Conservation (phyloP, 2,888 invertebrate species). For the Syrista parreyssii region DNA sequence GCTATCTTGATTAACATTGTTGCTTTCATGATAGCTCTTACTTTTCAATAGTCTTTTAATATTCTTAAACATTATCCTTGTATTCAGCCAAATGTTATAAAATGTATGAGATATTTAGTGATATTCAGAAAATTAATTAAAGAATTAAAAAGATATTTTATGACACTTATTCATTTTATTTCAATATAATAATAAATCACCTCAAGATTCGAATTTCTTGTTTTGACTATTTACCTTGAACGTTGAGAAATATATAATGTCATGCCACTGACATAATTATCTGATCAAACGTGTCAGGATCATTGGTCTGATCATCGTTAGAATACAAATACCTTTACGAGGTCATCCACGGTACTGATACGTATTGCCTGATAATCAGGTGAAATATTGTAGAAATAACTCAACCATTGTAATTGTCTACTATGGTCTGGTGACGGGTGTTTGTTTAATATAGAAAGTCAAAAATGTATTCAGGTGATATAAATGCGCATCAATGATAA, state of each 20-base stretch:
- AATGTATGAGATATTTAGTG: not conserved
- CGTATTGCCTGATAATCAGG: not conserved
- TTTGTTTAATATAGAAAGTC: not conserved
- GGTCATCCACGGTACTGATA: not conserved
- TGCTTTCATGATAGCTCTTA: not conserved
- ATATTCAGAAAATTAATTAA: not conserved
- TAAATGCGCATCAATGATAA: not conserved
- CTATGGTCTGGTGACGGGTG: not conserved
- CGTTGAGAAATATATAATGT: not conserved
- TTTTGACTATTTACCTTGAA: not conserved
- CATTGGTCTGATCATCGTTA: not conserved
- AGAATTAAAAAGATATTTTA: not conserved
- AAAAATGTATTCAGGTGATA: not conserved
- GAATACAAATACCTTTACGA: not conserved
- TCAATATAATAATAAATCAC: not conserved
- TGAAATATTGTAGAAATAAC: not conserved
- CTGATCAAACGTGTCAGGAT: not conserved
- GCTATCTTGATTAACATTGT: not conserved
- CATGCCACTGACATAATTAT: not conserved
- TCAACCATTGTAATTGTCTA: not conserved
- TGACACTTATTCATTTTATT: not conserved
- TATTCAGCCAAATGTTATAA: not conserved
- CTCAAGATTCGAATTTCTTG: not conserved
- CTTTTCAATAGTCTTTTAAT: not conserved
- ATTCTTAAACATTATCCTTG: not conserved